Percentiles rank a stretch among this genome's conserved stretches.
Evolutionary conservation across 2,113 vertebrate genomes (phyloP).

Genomic region (Pampusana beccarii): DNA sequence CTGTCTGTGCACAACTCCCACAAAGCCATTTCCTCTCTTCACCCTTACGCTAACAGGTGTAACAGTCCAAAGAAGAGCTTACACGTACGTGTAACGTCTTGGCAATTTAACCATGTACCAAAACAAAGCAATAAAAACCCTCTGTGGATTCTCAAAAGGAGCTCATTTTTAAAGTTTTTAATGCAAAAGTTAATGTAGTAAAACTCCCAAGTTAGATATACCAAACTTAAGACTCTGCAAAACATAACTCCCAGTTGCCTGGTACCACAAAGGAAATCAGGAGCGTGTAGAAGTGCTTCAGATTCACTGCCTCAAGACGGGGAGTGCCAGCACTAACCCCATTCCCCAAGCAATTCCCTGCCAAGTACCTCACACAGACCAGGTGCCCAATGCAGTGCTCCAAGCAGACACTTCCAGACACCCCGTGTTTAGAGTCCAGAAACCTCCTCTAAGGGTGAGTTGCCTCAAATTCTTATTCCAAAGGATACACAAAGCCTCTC

Average conservation of each 20-base stretch:
- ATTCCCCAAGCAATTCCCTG: not conserved
- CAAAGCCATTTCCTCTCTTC: not conserved
- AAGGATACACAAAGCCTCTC: not conserved
- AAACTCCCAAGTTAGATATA: not conserved
- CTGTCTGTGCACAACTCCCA: not conserved
- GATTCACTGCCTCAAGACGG: not conserved
- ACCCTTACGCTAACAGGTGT: not conserved
- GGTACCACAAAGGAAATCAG: not conserved
- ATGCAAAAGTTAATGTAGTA: not conserved
- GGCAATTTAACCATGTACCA: not conserved
- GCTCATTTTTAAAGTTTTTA: not conserved
- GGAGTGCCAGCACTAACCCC: not conserved
- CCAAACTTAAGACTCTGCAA: not conserved
- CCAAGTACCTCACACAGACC: not conserved
- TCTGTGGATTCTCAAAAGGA: not conserved
- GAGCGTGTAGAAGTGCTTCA: not conserved
- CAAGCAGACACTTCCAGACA: not conserved
- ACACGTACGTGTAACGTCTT: not conserved
- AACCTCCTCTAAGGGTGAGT: not conserved
- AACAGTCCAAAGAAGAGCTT: not conserved
- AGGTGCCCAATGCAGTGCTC: not conserved
- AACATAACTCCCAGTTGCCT: not conserved
- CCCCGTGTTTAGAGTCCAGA: not conserved
- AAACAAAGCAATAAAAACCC: not conserved
- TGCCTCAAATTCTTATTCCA: not conserved